phyloP scores from a whole-genome alignment of 2,113 vertebrate genomes.

The Paralichthys olivaceus region DNA sequence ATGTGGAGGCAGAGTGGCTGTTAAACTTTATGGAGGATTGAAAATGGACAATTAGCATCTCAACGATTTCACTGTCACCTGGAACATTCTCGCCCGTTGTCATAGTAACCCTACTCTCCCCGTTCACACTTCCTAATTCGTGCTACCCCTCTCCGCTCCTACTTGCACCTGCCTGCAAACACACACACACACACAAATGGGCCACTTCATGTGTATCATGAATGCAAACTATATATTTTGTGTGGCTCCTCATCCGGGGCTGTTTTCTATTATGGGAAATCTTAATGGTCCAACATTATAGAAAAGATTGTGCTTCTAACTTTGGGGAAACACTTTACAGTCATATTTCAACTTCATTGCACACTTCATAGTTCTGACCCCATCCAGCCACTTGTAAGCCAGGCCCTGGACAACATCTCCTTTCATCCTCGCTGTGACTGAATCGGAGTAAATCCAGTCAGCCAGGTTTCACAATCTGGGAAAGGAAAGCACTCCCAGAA shows the following conservation, averaged over 20 bases:
- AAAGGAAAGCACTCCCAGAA: too few relatives aligned
- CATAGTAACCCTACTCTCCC: slow-evolving; percentile 70
- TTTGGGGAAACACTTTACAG: background rate
- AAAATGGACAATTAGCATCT: slow-evolving; percentile 84
- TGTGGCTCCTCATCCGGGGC: slow-evolving; percentile 27
- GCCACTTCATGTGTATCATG: slow-evolving; percentile 34
- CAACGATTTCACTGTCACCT: slow-evolving; percentile 76
- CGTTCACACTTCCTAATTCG: slow-evolving; percentile 65
- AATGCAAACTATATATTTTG: slow-evolving; percentile 43
- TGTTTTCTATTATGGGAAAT: slow-evolving; percentile 42
- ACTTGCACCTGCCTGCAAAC: slow-evolving; percentile 20
- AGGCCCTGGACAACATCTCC: background rate
- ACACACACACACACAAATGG: slow-evolving; percentile 21
- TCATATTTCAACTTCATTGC: too few relatives aligned
- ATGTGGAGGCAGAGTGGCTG: slow-evolving; percentile 74
- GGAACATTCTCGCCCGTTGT: slow-evolving; percentile 69
- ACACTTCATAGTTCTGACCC: background rate
- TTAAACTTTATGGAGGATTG: slow-evolving; percentile 83
- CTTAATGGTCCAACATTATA: slow-evolving; percentile 4
- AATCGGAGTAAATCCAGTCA: too few relatives aligned
- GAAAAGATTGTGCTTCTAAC: background rate
- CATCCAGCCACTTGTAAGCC: background rate
- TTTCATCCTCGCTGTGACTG: too few relatives aligned
- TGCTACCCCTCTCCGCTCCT: slow-evolving; percentile 35
- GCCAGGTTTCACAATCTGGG: too few relatives aligned